phyloP scores from a whole-genome alignment of 2,888 invertebrate species.

The Villa cingulata region DNA sequence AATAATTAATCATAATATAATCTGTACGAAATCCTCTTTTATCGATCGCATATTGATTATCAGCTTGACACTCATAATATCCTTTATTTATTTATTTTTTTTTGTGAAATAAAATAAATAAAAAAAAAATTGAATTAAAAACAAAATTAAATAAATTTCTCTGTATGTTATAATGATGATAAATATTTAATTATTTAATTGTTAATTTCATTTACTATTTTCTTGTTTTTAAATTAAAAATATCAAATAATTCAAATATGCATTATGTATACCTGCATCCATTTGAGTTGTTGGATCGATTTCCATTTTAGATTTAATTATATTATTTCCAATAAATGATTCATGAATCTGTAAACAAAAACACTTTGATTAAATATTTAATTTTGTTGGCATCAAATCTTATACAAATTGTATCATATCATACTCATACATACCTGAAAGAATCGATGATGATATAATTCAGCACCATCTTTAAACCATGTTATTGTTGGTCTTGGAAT shows the following conservation, averaged over 20 bases:
- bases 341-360: slow-evolving; percentile 60
- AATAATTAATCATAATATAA: slow-evolving; percentile 40
- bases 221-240: no score
- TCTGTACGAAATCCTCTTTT: slow-evolving; percentile 83
- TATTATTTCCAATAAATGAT: slow-evolving; percentile 65
- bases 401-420: not conserved
- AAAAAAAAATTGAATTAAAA: not conserved
- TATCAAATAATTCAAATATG: not conserved
- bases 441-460: slow-evolving; percentile 79
- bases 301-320: slow-evolving; percentile 82
- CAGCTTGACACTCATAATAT: slow-evolving; percentile 84
- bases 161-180: not conserved
- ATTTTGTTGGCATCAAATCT: no score
- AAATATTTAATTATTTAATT: not conserved
- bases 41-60: slow-evolving; percentile 85
- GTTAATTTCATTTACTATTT: no score
- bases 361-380: not conserved
- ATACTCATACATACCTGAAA: slow-evolving; percentile 53
- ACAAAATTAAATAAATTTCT: not conserved
- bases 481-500: slow-evolving; percentile 78
- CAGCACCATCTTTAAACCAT: slow-evolving; percentile 93
- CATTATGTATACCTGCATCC: slow-evolving; percentile 83
- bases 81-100: no score
- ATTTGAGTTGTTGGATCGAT: slow-evolving; percentile 91
- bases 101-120: no score